Percentiles rank a stretch among this genome's conserved stretches.
Evolutionary conservation across 1,140 invertebrate species (phyloP).

Genomic region (Leptoteleia sp.): DNA sequence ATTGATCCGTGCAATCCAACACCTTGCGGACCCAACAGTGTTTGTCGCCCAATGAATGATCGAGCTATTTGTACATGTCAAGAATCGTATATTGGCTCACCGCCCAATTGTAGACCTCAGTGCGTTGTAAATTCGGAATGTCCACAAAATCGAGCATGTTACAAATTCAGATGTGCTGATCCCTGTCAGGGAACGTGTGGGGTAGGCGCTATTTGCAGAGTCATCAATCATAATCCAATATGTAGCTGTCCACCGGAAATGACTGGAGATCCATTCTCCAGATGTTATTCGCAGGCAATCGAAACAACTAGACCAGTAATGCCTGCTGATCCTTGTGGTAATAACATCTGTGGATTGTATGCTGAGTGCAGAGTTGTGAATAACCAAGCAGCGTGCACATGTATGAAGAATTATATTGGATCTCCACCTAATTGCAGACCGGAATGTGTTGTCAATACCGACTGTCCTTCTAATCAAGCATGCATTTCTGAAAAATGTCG

Average conservation of each 20-base stretch:
- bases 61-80: constrained; percentile 80
- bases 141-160: constrained; percentile 80
- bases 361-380: constrained; percentile 78
- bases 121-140: constrained; percentile 82
- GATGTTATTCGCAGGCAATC: constrained; percentile 77
- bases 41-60: constrained; percentile 69
- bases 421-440: constrained; percentile 85
- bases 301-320: constrained; percentile 43
- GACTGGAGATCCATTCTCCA: constrained; percentile 84
- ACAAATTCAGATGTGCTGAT: constrained; percentile 83
- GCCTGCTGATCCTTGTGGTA: constrained; percentile 74
- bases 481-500: constrained; percentile 85
- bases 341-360: constrained; percentile 80
- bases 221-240: constrained; percentile 83
- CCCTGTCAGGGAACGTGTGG: constrained; percentile 92
- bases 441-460: constrained; percentile 85
- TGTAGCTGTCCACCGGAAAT: constrained; percentile 85
- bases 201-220: constrained; percentile 85
- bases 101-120: constrained; percentile 81
- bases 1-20: constrained; percentile 81
- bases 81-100: constrained; percentile 79
- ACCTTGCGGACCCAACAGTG: constrained; percentile 81
- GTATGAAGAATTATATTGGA: constrained; percentile 84
- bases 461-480: constrained; percentile 84
- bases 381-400: constrained; percentile 85